phyloP scores from a whole-genome alignment of 2,797 vertebrate genomes.

The Sebastes taczanowskii region DNA sequence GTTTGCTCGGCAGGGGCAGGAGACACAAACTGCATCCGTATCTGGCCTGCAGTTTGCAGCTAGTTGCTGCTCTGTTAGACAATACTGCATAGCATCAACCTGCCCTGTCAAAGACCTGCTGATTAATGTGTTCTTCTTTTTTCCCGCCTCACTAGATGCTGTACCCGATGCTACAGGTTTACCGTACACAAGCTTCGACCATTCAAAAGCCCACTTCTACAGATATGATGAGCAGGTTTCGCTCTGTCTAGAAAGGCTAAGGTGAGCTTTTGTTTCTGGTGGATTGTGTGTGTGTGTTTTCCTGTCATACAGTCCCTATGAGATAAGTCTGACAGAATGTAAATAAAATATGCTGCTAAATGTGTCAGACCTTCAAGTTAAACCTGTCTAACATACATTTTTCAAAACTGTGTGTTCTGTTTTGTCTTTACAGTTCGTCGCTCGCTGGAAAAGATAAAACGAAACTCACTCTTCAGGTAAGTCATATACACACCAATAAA shows the following conservation, averaged over 20 bases:
- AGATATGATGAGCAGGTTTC: constrained; percentile 97
- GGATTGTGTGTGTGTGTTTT: background rate
- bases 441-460: constrained; percentile 91
- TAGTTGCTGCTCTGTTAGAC: background rate
- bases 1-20: background rate
- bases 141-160: constrained; percentile 77
- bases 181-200: constrained; percentile 93
- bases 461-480: constrained; percentile 91
- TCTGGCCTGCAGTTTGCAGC: background rate
- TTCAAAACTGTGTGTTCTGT: background rate
- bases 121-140: background rate
- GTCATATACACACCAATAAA: background rate
- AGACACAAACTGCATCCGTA: background rate
- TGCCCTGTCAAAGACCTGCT: accelerated
- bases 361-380: background rate
- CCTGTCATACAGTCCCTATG: background rate
- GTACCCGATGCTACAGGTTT: constrained; percentile 89
- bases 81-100: background rate
- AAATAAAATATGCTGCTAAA: background rate
- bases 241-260: constrained; percentile 93
- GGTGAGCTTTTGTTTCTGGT: constrained; percentile 76
- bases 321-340: background rate
- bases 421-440: constrained; percentile 78
- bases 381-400: background rate
- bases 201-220: constrained; percentile 96